A percentile compares a stretch with the other conserved stretches of the same genome.
Conservation (phyloP, 2,888 invertebrate genomes). For the Rotaria socialis region DNA sequence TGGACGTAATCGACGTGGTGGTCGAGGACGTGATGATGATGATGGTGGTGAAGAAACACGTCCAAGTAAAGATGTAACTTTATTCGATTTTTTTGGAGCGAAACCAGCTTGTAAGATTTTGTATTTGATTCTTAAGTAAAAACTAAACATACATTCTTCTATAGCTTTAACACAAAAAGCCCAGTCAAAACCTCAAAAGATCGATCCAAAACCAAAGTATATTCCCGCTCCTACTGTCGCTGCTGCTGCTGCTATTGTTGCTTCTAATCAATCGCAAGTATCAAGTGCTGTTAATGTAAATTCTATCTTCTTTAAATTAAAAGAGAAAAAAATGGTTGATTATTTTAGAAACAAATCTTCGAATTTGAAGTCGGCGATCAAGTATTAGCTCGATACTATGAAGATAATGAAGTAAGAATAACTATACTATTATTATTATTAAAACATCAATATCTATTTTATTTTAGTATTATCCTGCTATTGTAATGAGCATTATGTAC, state of each 20-base stretch:
- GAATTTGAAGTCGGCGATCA: not conserved
- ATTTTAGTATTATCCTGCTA: conserved; percentile 18
- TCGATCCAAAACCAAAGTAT: not conserved
- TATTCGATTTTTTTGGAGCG: not conserved
- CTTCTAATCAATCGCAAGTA: not conserved
- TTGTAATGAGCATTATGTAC: conserved; percentile 7
- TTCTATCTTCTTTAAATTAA: not conserved
- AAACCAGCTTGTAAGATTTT: not conserved
- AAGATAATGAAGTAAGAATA: conserved; percentile 8
- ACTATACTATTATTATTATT: too few species aligned
- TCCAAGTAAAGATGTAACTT: not conserved
- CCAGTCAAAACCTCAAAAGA: not conserved
- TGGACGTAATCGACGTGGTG: conserved; percentile 16
- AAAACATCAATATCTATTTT: not conserved
- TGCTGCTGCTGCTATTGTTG: too few species aligned
- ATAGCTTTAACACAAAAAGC: not conserved
- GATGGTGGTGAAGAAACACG: not conserved
- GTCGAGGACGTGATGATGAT: conserved; percentile 17
- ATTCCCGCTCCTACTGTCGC: too few species aligned
- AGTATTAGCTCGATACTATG: not conserved
- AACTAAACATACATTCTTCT: not conserved
- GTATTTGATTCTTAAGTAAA: not conserved
- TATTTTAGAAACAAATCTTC: conserved; percentile 1
- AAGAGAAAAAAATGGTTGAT: not conserved
- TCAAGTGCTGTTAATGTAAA: not conserved